Evolutionary conservation across 2,797 vertebrate genomes (phyloP), one percentile per base, ranked within the genome.

Genomic region (Megaceryle alcyon): DNA sequence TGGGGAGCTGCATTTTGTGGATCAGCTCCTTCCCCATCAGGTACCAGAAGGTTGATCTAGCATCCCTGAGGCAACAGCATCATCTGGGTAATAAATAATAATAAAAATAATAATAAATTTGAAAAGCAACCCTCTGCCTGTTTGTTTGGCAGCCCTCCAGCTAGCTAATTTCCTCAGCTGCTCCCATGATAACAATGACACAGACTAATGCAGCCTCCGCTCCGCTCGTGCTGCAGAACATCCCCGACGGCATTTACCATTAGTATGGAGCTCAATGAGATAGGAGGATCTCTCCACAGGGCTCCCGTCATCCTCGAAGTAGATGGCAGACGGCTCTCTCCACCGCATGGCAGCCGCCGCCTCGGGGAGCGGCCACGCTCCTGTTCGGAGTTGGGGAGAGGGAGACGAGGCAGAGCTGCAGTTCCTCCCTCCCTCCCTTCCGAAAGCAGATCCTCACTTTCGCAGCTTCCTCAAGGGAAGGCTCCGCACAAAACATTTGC

Each of bases 1-100:
- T 8, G 71, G 29, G 63, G 86, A 92, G 86, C 83, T 65, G 90
- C 80, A 11, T 85, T 94, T 44, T 33, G 86, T 86, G 76, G 83
- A 84, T 82, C 90, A 82, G 83, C 83, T 94, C 86, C 90, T 82
- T 95, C 64, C 64, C 88, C 86, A 92, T 68, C 94, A 95, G 96
- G 96, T 96, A 94, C 93, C 96, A 96, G 96, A 96, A 96, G 95
- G 94, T 86, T 93, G 95, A 92, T 90, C 90, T 71, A 90, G 81
- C 83, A 87, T 80, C 94, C 96, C 91, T 4, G 75, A 95, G 96
- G 96, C 93, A 92, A 88, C 57, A 14, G 90, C 90, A 96, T 96
- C 91, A 96, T 96, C 94, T 96, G 94, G 91, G 93, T 90, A 91
- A 95, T 96, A 97, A 96, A 96, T 96, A 97, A 95, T 95, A 96